Base-by-base conservation (phyloP, 2,888 invertebrate species). In the Andrena dorsata region DNA sequence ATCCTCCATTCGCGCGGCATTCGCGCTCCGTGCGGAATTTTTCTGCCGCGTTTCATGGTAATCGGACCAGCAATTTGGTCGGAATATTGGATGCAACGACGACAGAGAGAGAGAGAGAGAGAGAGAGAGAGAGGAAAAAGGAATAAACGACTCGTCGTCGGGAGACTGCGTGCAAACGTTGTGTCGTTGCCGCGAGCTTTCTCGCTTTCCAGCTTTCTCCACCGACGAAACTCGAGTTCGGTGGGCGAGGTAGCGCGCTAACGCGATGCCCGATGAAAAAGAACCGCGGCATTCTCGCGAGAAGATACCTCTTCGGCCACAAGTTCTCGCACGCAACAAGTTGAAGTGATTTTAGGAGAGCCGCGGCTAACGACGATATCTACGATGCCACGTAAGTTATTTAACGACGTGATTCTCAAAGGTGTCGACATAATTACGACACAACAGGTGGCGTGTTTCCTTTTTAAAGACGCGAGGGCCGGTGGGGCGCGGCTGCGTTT, bases 241-340 rank as follows among this genome's bases (percentile, higher is more conserved):
- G 53, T 56, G 23, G 10, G 23, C 56, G 56, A 20, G 56, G 7
- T 23, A 26, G 23, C 53, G 56, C 1, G 20, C 23, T 53, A 53
- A 53, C 53, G 23, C 8, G 23, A 53, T 53, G 23, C 56, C 23
- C 56, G 23, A 56, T 56, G 56, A 20, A 23, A 23, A 26, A 56
- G 56, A 7, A 26, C 26, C 20, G 56, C 23, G 23, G 56, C 4
- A 10, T 13, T 56, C 23, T 23, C 6, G 53, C 53, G 53, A 53
- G 53, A 2, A 13, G 23, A 13, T 56, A 23, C 26, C 56, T 26
- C 10, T 26, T 23, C 8, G 56, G 56, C 10, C 23, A 56, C 56
- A 10, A 26, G 56, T 56, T 56, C 56, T 61, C 53, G 58, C 77
- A 66, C 70, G 83, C 83, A 81, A 83, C 82, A 81, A 81, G 83